A percentile compares a stretch with the other conserved stretches of the same genome.
These are phyloP conservation scores for Anoura caudifer DNA, from an alignment of 2,113 vertebrate species.

Conservation along the genomic window DNA sequence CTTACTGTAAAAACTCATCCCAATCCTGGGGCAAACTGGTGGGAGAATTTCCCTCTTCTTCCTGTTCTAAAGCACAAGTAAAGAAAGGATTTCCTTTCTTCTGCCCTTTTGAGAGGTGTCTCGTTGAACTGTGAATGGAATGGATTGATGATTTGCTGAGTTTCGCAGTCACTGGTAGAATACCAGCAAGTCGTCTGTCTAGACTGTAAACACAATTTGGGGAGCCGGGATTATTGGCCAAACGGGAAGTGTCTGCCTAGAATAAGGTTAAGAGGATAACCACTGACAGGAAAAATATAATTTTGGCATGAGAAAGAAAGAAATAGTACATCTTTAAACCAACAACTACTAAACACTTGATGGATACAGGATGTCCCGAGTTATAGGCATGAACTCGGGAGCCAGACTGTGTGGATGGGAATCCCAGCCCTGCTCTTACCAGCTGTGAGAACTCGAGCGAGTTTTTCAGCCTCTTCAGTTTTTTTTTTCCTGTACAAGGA, in stretches of 20 bases:
- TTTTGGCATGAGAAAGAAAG: neutral
- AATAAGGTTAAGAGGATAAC: neutral
- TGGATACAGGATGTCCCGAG: neutral
- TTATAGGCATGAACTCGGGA: neutral
- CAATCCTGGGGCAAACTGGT: neutral
- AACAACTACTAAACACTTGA: neutral
- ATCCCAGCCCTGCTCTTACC: neutral
- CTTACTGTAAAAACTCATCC: neutral
- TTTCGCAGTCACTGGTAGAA: neutral
- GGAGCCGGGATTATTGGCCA: neutral
- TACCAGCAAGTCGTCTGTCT: neutral
- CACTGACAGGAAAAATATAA: neutral
- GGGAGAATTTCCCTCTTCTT: neutral
- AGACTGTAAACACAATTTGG: neutral
- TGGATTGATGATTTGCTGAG: neutral
- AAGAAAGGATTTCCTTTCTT: neutral
- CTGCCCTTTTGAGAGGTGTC: neutral
- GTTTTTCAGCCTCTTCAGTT: neutral
- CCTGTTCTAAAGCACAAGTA: neutral
- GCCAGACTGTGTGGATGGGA: neutral
- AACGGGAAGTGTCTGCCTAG: neutral
- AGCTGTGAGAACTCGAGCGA: neutral
- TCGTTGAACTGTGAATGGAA: neutral
- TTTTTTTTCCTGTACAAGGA: neutral
- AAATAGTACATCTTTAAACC: neutral